phyloP scores from a whole-genome alignment of 2,113 vertebrate species.

The Tachycineta bicolor region DNA sequence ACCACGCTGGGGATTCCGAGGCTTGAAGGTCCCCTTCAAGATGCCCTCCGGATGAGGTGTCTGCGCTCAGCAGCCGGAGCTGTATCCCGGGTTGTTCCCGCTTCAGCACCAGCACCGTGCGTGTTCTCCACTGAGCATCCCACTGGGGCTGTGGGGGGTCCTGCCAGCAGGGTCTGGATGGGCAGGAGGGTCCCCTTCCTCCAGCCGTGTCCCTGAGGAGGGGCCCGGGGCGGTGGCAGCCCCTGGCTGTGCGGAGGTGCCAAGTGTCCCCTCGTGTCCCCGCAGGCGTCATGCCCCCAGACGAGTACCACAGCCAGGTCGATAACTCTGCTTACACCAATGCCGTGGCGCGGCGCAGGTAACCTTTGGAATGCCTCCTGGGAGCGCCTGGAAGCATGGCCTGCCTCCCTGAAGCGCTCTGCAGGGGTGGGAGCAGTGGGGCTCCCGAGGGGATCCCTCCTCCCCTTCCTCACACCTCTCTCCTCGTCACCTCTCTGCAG shows the following conservation, averaged over 20 bases:
- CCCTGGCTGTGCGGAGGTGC: neutral
- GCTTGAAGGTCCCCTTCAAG: neutral
- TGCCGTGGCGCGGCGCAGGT: conserved; percentile 86
- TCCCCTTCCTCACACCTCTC: rapidly evolving
- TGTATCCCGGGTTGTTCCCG: rapidly evolving
- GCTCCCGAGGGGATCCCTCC: rapidly evolving
- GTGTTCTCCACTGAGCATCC: rapidly evolving
- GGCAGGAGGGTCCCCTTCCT: neutral
- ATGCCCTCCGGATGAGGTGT: neutral
- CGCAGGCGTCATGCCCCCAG: conserved; percentile 93
- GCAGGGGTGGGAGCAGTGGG: neutral
- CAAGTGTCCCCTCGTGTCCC: neutral
- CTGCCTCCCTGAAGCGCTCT: neutral
- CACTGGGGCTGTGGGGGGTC: rapidly evolving
- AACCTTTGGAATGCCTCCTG: neutral
- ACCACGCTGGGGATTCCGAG: neutral
- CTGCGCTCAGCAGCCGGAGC: neutral
- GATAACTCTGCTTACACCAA: conserved; percentile 94
- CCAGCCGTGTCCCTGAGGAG: rapidly evolving
- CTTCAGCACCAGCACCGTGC: rapidly evolving
- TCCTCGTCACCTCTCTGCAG: too few relatives aligned
- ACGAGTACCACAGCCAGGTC: conserved; percentile 86
- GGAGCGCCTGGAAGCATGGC: neutral
- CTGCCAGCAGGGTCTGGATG: neutral
- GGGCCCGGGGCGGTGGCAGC: rapidly evolving